Conservation (phyloP, 2,888 invertebrate genomes). For the Eulithis prunata region DNA sequence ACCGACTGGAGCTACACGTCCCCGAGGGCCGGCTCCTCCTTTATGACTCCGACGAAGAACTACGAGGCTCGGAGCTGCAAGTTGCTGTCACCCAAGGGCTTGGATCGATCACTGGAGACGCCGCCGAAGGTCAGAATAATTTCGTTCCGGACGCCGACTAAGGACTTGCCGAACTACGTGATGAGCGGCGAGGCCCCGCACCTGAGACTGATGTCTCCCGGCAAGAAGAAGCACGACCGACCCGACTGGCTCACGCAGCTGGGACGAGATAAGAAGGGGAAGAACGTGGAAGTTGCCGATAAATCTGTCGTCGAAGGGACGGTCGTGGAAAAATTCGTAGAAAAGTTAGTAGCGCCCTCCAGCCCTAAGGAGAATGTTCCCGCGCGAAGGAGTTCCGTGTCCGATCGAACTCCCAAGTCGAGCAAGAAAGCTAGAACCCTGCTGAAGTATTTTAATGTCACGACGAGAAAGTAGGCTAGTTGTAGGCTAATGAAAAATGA, state of each 20-base stretch:
- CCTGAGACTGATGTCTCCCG: conserved; percentile 87
- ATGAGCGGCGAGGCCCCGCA: conserved; percentile 91
- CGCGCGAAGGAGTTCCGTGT: conserved; percentile 54
- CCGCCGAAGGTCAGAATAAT: conserved; percentile 56
- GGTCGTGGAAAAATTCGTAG: conserved; percentile 4
- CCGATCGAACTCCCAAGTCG: conserved; percentile 59
- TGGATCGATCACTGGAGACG: conserved; percentile 50
- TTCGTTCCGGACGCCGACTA: conserved; percentile 84
- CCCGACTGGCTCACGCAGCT: conserved; percentile 86
- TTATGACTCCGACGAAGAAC: conserved; percentile 69
- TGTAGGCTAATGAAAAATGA: conserved; percentile 32
- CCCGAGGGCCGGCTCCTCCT: conserved; percentile 60
- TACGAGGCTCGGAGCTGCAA: conserved; percentile 58
- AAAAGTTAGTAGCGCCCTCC: conserved; percentile 42
- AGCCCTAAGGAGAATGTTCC: conserved; percentile 63
- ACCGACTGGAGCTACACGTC: conserved; percentile 57
- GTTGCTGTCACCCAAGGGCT: conserved; percentile 44
- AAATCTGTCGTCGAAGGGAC: conserved; percentile 25
- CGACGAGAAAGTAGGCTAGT: conserved; percentile 50
- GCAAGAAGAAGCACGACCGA: conserved; percentile 82
- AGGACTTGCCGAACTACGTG: conserved; percentile 91
- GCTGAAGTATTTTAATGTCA: conserved; percentile 68
- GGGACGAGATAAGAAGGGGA: conserved; percentile 51
- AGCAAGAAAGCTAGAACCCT: conserved; percentile 59
- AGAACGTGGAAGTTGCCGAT: background rate